These are phyloP conservation scores for Leptogaster cylindrica DNA, from an alignment of 2,888 invertebrate species.

Conservation along the genomic window DNA sequence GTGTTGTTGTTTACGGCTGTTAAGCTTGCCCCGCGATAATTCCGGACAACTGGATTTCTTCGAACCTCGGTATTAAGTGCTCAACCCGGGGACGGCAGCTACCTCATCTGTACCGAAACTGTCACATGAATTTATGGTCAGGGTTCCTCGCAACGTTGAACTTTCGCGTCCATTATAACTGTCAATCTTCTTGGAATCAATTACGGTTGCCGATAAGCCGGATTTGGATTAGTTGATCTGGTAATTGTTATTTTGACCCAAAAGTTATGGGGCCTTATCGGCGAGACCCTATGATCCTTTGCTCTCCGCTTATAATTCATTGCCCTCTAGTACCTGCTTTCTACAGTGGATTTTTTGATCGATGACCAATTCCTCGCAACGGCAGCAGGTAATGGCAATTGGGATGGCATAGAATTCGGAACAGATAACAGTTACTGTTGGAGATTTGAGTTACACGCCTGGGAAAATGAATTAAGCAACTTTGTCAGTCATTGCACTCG, in stretches of 20 bases:
- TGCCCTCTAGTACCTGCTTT: background rate
- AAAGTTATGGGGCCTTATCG: background rate
- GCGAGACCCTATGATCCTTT: background rate
- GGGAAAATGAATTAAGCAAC: too few species aligned
- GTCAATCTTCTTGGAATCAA: slow-evolving; percentile 18
- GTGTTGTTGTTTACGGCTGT: slow-evolving; percentile 31
- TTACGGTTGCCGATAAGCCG: slow-evolving; percentile 3
- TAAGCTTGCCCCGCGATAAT: slow-evolving; percentile 33
- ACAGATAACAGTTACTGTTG: too few species aligned
- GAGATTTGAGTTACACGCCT: too few species aligned
- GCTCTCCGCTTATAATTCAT: background rate
- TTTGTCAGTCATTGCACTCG: too few species aligned
- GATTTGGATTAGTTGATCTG: slow-evolving; percentile 9
- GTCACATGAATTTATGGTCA: slow-evolving; percentile 6
- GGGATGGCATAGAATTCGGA: too few species aligned
- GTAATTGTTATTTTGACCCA: slow-evolving; percentile 28
- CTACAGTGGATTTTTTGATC: too few species aligned
- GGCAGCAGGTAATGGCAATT: too few species aligned
- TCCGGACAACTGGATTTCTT: slow-evolving; percentile 8
- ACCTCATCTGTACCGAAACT: slow-evolving; percentile 22
- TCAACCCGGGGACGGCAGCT: slow-evolving; percentile 5
- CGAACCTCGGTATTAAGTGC: slow-evolving; percentile 15
- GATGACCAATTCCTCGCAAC: too few species aligned
- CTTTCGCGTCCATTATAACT: slow-evolving; percentile 21
- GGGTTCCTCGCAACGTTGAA: background rate